Evolutionary conservation across 2,797 vertebrate genomes (phyloP).

Genomic region (Toxotes lorentzi): DNA sequence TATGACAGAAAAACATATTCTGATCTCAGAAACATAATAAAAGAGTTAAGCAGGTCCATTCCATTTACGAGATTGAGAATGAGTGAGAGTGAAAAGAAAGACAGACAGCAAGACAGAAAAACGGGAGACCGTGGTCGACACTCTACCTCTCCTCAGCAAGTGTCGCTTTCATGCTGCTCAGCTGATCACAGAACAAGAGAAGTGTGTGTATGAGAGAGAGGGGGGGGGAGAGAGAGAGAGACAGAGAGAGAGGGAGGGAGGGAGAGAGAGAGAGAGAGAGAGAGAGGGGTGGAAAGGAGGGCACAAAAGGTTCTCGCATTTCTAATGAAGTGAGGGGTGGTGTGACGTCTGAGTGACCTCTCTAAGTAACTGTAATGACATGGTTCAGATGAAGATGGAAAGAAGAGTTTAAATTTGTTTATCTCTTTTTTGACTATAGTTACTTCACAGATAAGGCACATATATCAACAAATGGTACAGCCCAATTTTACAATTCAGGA

Average conservation of each 20-base stretch:
- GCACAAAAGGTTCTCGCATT: constrained; percentile 62
- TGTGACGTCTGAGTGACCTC: constrained; percentile 61
- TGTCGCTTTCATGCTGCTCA: constrained; percentile 65
- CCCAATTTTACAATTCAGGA: neutral
- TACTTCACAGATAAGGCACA: neutral
- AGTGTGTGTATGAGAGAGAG: constrained; percentile 42
- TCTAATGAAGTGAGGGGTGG: constrained; percentile 66
- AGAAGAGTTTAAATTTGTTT: neutral
- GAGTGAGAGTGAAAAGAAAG: constrained; percentile 40
- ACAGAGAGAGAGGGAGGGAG: neutral
- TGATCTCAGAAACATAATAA: neutral
- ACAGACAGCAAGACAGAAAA: constrained; percentile 39
- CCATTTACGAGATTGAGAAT: constrained; percentile 22
- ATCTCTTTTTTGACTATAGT: neutral
- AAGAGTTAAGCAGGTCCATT: neutral
- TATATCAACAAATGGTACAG: neutral
- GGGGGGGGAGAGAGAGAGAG: constrained; percentile 5
- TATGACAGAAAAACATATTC: constrained; percentile 4
- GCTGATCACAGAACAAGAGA: constrained; percentile 73
- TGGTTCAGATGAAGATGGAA: constrained; percentile 3
- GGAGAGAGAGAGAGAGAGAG: neutral
- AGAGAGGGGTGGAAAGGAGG: constrained; percentile 41
- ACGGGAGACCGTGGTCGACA: constrained; percentile 40
- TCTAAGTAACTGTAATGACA: constrained; percentile 22
- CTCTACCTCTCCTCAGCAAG: constrained; percentile 70